A percentile compares a stretch with the other conserved stretches of the same genome.
These are phyloP conservation scores for Junonia oenone DNA, from an alignment of 2,888 invertebrate species.

Conservation along the genomic window DNA sequence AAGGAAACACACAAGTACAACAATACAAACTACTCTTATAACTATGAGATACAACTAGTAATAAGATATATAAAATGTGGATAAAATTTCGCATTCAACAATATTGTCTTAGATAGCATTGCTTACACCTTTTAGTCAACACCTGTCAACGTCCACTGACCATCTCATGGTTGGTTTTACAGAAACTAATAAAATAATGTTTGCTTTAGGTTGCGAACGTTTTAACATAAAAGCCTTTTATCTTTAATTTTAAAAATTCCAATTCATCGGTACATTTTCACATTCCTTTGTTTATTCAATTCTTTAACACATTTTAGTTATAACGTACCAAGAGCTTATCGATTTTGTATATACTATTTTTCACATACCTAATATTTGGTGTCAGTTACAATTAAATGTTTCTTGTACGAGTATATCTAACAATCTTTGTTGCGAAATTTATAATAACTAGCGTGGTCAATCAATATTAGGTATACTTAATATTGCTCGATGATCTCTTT, in stretches of 20 bases:
- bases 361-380: too few relatives aligned
- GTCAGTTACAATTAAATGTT: too few relatives aligned
- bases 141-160: conserved; percentile 3
- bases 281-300: neutral
- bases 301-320: too few relatives aligned
- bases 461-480: too few relatives aligned
- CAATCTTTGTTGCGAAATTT: too few relatives aligned
- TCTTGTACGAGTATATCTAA: too few relatives aligned
- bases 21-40: conserved; percentile 31
- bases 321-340: too few relatives aligned
- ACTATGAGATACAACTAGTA: conserved; percentile 39
- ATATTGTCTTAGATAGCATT: conserved; percentile 76
- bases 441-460: too few relatives aligned
- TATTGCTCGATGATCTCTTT: neutral
- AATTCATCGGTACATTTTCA: neutral
- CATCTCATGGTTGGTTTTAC: neutral
- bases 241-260: neutral
- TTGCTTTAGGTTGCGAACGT: neutral
- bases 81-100: conserved; percentile 71
- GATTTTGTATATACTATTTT: too few relatives aligned
- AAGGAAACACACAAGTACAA: conserved; percentile 36
- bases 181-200: neutral
- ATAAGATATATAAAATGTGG: conserved; percentile 70
- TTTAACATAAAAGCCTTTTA: neutral
- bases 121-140: conserved; percentile 43